phyloP scores from a whole-genome alignment of 2,113 vertebrate species.

The Mustela nigripes region DNA sequence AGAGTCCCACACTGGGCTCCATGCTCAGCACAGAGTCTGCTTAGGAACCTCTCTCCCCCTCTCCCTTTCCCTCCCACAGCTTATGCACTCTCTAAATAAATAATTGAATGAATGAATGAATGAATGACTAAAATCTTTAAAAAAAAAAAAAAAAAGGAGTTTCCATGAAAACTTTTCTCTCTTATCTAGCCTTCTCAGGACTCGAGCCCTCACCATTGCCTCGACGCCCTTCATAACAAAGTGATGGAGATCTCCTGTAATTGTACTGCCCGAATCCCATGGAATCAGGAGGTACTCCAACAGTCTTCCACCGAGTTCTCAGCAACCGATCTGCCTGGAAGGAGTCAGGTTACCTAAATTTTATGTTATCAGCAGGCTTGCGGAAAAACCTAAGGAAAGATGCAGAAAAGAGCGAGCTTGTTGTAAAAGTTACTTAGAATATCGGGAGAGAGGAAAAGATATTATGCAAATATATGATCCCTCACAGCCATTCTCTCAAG shows the following conservation, averaged over 20 bases:
- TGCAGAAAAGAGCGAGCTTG: not conserved
- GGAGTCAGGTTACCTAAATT: not conserved
- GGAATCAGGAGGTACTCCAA: not conserved
- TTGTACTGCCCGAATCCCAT: not conserved
- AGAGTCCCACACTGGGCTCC: not conserved
- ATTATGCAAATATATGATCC: not conserved
- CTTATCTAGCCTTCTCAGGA: not conserved
- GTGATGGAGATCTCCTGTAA: rapidly evolving
- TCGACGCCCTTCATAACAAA: not conserved
- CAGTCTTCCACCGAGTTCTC: not conserved
- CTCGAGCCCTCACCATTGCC: not conserved
- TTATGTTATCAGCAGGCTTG: not conserved
- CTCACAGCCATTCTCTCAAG: not conserved
- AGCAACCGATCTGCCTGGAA: slow-evolving; percentile 19
- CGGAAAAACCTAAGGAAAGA: slow-evolving; percentile 37
- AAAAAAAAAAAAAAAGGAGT: not conserved
- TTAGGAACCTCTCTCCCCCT: not conserved
- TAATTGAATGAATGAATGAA: not conserved
- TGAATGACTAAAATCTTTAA: not conserved
- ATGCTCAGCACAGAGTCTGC: not conserved
- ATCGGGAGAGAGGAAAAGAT: not conserved
- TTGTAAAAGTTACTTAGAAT: not conserved
- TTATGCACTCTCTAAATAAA: not conserved
- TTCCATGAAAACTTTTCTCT: not conserved
- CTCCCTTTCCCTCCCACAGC: not conserved